Base-by-base conservation (phyloP, 53 echinoderm and acorn worm genomes). In the Apostichopus leukothele region DNA sequence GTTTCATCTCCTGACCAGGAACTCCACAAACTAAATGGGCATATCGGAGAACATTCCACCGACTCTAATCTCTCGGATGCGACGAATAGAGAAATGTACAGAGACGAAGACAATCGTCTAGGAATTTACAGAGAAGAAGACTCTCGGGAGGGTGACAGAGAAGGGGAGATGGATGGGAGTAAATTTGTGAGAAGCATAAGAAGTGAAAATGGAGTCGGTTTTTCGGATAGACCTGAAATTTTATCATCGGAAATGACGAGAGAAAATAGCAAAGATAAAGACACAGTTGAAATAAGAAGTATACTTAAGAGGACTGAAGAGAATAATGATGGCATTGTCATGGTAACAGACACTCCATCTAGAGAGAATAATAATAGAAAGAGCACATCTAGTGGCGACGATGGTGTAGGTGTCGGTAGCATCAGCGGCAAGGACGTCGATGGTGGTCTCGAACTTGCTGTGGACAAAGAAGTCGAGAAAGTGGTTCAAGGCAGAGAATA, bases 21-120 rank as follows among this genome's bases (percentile, higher is more conserved):
- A 21, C 7, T 21, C 25, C 67, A 27, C 12, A 12, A 19, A 51
- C 7, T 60, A 84, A 54, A 27, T 51, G n/a, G 20, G 9, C 19
- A 1, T 60, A 10, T 54, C 60, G 53, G 71, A 66, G 5, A 59
- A 51, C 12, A 75, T 7, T 76, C n/a, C 39, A 18, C 0, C 86
- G 52, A 16, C 26, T 39, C 39, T 39, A 39, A 39, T 3, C 39
- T 39, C 39, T 39, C 39, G 39, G 39, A 39, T 39, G 39, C 2
- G 39, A 3, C 39, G 39, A 85, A 14, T 59, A 14, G 85, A 85
- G 85, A 74, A 86, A 85, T 84, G 7, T 8, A 18, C 52, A 57
- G 57, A 57, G 10, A 57, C 10, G 57, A 57, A 57, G 57, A 57
- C 10, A 50, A 83, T 75, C 84, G 9, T 9, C 57, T 57, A 10